Percentiles rank a stretch among this genome's conserved stretches.
These are phyloP conservation scores for Drosophila macrospina DNA, from an alignment of 2,888 invertebrate species.

Conservation along the genomic window DNA sequence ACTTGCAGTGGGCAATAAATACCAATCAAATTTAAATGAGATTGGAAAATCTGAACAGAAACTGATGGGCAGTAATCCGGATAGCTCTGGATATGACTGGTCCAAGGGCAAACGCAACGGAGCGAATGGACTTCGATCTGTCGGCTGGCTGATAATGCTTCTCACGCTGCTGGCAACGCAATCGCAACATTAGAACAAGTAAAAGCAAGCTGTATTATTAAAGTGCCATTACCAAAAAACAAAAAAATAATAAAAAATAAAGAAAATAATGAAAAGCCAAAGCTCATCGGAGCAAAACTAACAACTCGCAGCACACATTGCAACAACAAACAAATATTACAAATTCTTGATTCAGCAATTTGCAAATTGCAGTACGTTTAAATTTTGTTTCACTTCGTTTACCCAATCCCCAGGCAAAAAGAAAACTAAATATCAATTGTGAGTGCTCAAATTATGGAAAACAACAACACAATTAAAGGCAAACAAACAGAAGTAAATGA, in stretches of 20 bases:
- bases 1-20: conserved; percentile 89
- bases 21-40: conserved; percentile 91
- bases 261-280: conserved; percentile 15
- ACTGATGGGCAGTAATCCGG: conserved; percentile 85
- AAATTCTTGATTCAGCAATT: conserved; percentile 33
- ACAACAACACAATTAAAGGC: conserved; percentile 6
- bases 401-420: not conserved
- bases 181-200: conserved; percentile 37
- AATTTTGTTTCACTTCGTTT: conserved; percentile 31
- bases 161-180: conserved; percentile 36
- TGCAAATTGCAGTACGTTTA: conserved; percentile 19
- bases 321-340: conserved; percentile 8
- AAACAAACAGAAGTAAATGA: conserved; percentile 27
- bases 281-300: conserved; percentile 11
- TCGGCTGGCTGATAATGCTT: conserved; percentile 42
- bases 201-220: conserved; percentile 55
- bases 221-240: conserved; percentile 68
- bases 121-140: conserved; percentile 1
- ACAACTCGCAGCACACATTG: conserved; percentile 8
- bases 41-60: conserved; percentile 93
- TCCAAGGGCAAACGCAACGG: conserved; percentile 79
- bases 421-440: conserved; percentile 1
- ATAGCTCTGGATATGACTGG: conserved; percentile 84
- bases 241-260: conserved; percentile 18
- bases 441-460: conserved; percentile 4